A percentile compares a stretch with the other conserved stretches of the same genome.
Evolutionary conservation across 1,140 invertebrate species (phyloP).

Genomic region (Thaumatotibia leucotreta): DNA sequence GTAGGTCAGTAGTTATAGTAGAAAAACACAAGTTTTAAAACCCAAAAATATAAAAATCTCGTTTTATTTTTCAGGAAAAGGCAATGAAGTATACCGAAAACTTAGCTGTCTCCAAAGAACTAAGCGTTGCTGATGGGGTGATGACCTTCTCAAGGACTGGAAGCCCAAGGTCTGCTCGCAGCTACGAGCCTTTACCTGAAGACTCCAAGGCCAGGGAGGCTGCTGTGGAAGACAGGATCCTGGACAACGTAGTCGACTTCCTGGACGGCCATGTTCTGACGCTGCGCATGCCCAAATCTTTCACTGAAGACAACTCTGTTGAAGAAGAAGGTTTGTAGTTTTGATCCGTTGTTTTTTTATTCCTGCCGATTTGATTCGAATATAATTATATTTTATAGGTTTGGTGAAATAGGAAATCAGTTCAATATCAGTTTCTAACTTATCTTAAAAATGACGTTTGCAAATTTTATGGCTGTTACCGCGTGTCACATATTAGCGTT

Average conservation of each 20-base stretch:
- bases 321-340: slow-evolving; percentile 78
- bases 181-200: slow-evolving; percentile 56
- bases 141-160: slow-evolving; percentile 56
- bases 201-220: slow-evolving; percentile 60
- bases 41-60: background rate
- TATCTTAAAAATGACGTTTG: no score
- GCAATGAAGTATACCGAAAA: slow-evolving; percentile 69
- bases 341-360: background rate
- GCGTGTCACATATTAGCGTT: no score
- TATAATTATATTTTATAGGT: no score
- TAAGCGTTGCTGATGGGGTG: slow-evolving; percentile 48
- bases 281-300: slow-evolving; percentile 84
- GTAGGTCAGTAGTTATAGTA: background rate
- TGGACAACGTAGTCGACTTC: slow-evolving; percentile 86
- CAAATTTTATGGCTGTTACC: no score
- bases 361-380: background rate
- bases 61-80: slow-evolving; percentile 56
- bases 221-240: slow-evolving; percentile 76
- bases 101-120: slow-evolving; percentile 52
- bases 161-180: slow-evolving; percentile 56
- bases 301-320: slow-evolving; percentile 80
- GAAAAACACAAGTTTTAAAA: background rate
- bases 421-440: no score
- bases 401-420: no score
- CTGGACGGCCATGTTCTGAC: slow-evolving; percentile 86